Evolutionary conservation across 2,797 vertebrate species (phyloP), one percentile per base, ranked within the genome.

Genomic region (Apogon hyalosoma): DNA sequence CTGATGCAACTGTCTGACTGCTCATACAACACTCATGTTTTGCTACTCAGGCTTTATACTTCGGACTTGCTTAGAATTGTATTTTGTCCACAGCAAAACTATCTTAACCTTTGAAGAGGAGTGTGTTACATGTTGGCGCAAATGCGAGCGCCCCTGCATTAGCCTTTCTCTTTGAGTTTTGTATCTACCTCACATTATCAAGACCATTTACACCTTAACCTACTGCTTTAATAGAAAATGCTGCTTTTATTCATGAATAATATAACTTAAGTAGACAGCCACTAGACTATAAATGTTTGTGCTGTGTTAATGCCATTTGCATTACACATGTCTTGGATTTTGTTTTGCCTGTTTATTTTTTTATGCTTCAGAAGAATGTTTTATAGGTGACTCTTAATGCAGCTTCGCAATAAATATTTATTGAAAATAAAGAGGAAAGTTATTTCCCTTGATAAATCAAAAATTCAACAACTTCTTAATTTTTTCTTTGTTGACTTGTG

Each of bases 171-270:
- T 68, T 76, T 82, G 55, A 87, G 76, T 78, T 88, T 87, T 87
- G 77, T 74, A 88, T 91, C 90, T 93, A 92, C 91, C 92, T 93
- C 92, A 91, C 80, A 84, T 67, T 75, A 79, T 69, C 69, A 84
- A 82, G 75, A 87, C 80, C 79, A 85, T 80, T 83, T 85, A 87
- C 76, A 63, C 62, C 81, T 89, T 71, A 82, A 85, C 79, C 75
- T 74, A 71, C 40, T 80, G 79, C 83, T 70, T 63, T 76, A 50
- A 72, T 71, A 69, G 48, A 52, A 73, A 69, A 79, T 55, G 79
- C 73, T 87, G 75, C 76, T 85, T 77, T 69, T 55, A 73, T 73
- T 79, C 65, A 84, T 58, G 56, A 75, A 75, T 80, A 80, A 79
- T 84, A 68, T 38, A 75, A 51, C 55, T 60, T 46, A 72, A 65